Base-by-base conservation (phyloP, 2,113 vertebrate genomes). In the Mesembrinibis cayennensis region DNA sequence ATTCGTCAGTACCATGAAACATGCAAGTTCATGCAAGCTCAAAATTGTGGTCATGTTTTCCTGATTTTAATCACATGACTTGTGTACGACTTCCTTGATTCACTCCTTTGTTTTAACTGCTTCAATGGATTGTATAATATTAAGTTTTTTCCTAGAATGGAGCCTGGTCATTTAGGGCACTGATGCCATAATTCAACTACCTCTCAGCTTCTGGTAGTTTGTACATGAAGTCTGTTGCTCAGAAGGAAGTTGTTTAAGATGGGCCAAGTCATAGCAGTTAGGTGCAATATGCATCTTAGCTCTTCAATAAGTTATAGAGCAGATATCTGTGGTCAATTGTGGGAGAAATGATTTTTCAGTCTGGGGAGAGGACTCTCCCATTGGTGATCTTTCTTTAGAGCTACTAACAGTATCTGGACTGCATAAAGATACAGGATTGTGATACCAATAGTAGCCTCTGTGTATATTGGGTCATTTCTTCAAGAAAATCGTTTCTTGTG, bases 1-100 rank as follows among this genome's bases (percentile, higher is more conserved):
- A 10, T 69, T 36, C 18, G 0, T 70, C 29, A 32, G 53, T 61
- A 61, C 53, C 25, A 10, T 36, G 23, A 90, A 82, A 76, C 14
- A 11, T 11, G 42, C 3, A 30, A 50, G 36, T 29, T 80, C 13
- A 2, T 36, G 55, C 23, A 50, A 83, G n/a, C 69, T 74, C 42
- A 52, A 42, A 78, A 55, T 4, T 70, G 22, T 7, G 1, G 26
- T 67, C 29, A 1, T 27, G 20, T 52, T 89, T 56, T 78, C 73
- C 23, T 2, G 0, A 8, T 3, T n/a, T n/a, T 55, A 58, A 22
- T 25, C 50, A 12, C 47, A 6, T 0, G 0, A 14, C 6, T 78
- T 58, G 11, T 58, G 29, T 87, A 38, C 69, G 44, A 18, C 72
- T 52, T 52, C 14, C 50, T 71, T 72, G 65, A 53, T 62, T 87